These are phyloP conservation scores for Decapterus maruadsi DNA, from an alignment of 2,797 vertebrate species.

Conservation along the genomic window DNA sequence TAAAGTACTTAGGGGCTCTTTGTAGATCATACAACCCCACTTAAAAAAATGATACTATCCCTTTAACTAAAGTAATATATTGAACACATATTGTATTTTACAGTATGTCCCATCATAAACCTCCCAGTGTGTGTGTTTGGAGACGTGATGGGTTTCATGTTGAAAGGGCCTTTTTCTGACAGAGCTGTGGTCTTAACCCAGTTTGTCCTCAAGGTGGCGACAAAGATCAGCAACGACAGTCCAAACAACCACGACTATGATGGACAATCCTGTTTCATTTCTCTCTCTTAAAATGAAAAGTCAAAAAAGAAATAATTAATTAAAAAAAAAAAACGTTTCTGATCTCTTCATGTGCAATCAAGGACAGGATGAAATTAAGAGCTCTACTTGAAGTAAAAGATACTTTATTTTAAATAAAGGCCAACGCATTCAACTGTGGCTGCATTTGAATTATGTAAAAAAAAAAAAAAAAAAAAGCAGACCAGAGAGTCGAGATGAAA, in stretches of 20 bases:
- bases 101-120: too few species aligned
- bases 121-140: too few species aligned
- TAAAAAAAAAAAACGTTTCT: background rate
- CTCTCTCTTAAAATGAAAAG: background rate
- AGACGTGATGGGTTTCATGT: background rate
- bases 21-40: too few species aligned
- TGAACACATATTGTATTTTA: too few species aligned
- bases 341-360: constrained; percentile 60
- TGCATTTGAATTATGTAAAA: constrained; percentile 31
- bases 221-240: constrained; percentile 55
- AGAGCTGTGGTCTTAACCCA: background rate
- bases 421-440: constrained; percentile 34
- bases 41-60: too few species aligned
- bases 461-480: too few species aligned
- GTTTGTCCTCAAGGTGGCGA: constrained; percentile 65
- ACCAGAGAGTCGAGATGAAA: constrained; percentile 11
- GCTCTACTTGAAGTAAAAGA: constrained; percentile 48
- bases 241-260: too few species aligned
- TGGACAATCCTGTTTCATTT: constrained; percentile 2
- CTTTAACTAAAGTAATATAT: too few species aligned
- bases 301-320: background rate
- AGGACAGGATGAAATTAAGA: constrained; percentile 56
- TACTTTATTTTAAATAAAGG: constrained; percentile 56
- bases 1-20: too few species aligned
- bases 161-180: background rate